These are phyloP conservation scores for Maniola jurtina DNA, from an alignment of 1,140 invertebrate genomes.

Conservation along the genomic window DNA sequence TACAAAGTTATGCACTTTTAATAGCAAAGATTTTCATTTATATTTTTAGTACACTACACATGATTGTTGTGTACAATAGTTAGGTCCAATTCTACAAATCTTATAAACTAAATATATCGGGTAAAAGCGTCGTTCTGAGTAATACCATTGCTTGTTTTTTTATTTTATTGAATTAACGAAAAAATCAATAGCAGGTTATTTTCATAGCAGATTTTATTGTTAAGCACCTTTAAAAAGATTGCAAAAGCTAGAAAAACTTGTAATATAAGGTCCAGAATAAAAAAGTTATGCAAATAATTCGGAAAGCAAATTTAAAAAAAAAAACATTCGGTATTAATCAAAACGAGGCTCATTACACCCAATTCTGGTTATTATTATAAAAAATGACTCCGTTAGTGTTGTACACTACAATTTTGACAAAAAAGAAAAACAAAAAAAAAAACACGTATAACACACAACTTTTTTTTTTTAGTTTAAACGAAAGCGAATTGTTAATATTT, in stretches of 20 bases:
- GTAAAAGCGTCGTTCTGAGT: slow-evolving; percentile 1
- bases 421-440: slow-evolving; percentile 27
- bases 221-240: too few relatives aligned
- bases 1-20: too few relatives aligned
- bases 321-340: slow-evolving; percentile 18
- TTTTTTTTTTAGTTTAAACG: slow-evolving; percentile 35
- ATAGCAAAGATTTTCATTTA: too few relatives aligned
- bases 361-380: slow-evolving; percentile 7
- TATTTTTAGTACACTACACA: too few relatives aligned
- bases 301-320: background rate
- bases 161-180: background rate
- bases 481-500: slow-evolving; percentile 44
- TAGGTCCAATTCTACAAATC: slow-evolving; percentile 21
- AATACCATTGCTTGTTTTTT: background rate
- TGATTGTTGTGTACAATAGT: background rate
- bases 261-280: background rate
- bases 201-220: too few relatives aligned
- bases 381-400: slow-evolving; percentile 43
- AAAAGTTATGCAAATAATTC: background rate
- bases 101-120: slow-evolving; percentile 22
- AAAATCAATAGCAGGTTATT: too few relatives aligned
- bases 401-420: slow-evolving; percentile 35
- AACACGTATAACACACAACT: slow-evolving; percentile 34
- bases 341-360: slow-evolving; percentile 25
- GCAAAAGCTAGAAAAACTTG: too few relatives aligned